Conservation (phyloP, 2,113 vertebrate species). For the Burhinus bistriatus region DNA sequence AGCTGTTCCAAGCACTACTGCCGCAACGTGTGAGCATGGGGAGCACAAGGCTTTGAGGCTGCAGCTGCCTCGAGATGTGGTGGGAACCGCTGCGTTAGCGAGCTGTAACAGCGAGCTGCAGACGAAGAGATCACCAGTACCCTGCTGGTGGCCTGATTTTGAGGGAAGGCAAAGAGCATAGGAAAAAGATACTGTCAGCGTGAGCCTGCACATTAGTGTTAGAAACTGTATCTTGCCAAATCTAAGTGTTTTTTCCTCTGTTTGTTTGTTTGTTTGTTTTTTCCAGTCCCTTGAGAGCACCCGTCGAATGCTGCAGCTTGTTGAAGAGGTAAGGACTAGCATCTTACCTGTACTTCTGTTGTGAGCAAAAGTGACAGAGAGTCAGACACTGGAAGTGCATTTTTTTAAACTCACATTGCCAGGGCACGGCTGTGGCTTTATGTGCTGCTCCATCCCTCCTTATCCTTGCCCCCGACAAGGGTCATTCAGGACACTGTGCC, state of each 20-base stretch:
- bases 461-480: neutral
- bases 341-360: neutral
- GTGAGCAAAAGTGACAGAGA: neutral
- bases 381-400: neutral
- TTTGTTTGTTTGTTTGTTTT: neutral
- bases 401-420: neutral
- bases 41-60: neutral
- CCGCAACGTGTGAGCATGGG: neutral
- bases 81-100: neutral
- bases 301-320: slow-evolving; percentile 97
- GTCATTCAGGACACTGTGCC: neutral
- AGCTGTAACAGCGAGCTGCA: neutral
- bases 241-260: neutral
- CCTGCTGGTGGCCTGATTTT: neutral
- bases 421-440: neutral
- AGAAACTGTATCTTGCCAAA: neutral
- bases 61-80: neutral
- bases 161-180: neutral
- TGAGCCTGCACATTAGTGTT: neutral
- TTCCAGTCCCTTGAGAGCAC: slow-evolving; percentile 96
- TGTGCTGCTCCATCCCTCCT: neutral
- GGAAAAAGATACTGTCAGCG: neutral
- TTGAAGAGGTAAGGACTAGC: slow-evolving; percentile 91
- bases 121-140: neutral
- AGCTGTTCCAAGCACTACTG: neutral